Evolutionary conservation across 2,113 vertebrate genomes (phyloP), one percentile per base, ranked within the genome.

Genomic region (Rhinogobius similis): DNA sequence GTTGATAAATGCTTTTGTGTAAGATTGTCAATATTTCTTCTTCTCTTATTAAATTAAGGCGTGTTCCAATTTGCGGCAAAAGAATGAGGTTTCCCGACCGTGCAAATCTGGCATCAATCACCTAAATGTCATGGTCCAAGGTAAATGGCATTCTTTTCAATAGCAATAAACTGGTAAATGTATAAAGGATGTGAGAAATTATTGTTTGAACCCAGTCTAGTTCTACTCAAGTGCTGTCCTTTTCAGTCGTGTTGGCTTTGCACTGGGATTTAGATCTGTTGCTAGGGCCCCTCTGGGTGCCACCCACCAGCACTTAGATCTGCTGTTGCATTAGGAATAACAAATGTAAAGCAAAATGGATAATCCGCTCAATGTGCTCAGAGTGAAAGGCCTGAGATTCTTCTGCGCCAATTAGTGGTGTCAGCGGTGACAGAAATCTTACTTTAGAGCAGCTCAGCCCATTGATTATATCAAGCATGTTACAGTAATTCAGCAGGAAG

Each of bases 41-140:
- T 24, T 18, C 26, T 76, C 12, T 38, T 48, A 12, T 62, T 70
- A 64, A 85, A 77, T 78, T 64, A 73, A 66, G 36, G 18, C 75
- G 84, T 80, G 43, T n/a, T 72, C 62, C 71, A 62, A 78, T 74
- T 66, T 72, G 23, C 58, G 62, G 50, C n/a, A 78, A 75, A 86
- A 48, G 77, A 9, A 13, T 27, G 21, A 61, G 12, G 59, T 59
- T 72, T n/a, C 65, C 73, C 70, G 68, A 86, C 82, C 79, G 80
- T 77, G 77, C 56, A 74, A 83, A 90, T 72, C 64, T 59, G 53
- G 84, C 76, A 88, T 86, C 68, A 84, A 84, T 86, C 81, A 86
- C 70, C 68, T 56, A 87, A 85, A 91, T 85, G 83, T 83, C 77
- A 87, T 80, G 78, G 88, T 75, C 89, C 75, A 86, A 88, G 87